These are phyloP conservation scores for Coendou prehensilis DNA, from an alignment of 2,797 vertebrate species.

Conservation along the genomic window DNA sequence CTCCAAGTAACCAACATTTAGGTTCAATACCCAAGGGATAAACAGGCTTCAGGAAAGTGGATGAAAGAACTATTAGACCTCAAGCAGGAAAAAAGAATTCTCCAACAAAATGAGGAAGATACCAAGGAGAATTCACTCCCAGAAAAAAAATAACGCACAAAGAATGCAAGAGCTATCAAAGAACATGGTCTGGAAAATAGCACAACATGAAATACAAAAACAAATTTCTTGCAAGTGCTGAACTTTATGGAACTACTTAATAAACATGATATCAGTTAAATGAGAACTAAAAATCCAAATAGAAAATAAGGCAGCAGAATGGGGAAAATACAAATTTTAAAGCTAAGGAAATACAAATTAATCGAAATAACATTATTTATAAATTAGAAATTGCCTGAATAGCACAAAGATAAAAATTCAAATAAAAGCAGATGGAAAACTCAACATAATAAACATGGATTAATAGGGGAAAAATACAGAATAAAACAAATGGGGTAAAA, in stretches of 20 bases:
- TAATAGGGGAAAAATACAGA: not conserved
- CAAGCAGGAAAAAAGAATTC: not conserved
- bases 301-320: slow-evolving; percentile 1
- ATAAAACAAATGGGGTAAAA: slow-evolving; percentile 38
- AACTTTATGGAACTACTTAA: slow-evolving; percentile 21
- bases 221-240: not conserved
- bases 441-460: not conserved
- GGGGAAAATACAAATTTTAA: slow-evolving; percentile 23
- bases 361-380: not conserved
- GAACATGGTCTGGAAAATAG: not conserved
- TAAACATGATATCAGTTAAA: slow-evolving; percentile 54
- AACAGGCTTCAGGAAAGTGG: not conserved
- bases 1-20: slow-evolving; percentile 22
- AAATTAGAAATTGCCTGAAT: not conserved
- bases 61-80: slow-evolving; percentile 42
- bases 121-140: not conserved
- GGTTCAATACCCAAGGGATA: not conserved
- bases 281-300: slow-evolving; percentile 30
- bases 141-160: slow-evolving; percentile 45
- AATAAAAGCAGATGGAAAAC: not conserved
- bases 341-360: slow-evolving; percentile 49
- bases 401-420: slow-evolving; percentile 45
- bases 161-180: slow-evolving; percentile 42
- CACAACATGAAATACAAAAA: too few species aligned
- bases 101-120: not conserved